Percentiles rank a stretch among this genome's conserved stretches.
Conservation (phyloP, 2,113 vertebrate genomes). For the Glareola pratincola region DNA sequence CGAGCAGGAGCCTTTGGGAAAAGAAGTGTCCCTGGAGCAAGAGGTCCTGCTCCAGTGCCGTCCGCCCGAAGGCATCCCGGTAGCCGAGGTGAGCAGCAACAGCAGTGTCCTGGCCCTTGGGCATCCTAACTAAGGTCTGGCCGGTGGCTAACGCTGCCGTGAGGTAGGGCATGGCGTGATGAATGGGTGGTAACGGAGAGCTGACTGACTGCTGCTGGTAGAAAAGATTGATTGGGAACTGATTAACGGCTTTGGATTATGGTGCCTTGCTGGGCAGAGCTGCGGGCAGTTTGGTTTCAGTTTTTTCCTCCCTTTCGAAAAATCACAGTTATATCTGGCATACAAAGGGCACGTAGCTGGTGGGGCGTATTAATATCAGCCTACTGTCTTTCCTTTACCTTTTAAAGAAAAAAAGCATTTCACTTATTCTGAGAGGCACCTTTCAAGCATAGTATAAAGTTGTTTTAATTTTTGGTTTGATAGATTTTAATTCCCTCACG, state of each 20-base stretch:
- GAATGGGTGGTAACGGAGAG: conserved; percentile 63
- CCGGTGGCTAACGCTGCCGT: conserved; percentile 56
- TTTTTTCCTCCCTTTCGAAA: conserved; percentile 44
- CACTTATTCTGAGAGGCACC: not conserved
- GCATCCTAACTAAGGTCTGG: not conserved
- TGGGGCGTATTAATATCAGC: not conserved
- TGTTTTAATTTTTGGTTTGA: not conserved
- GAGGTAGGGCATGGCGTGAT: conserved; percentile 55
- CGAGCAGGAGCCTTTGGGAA: conserved; percentile 92
- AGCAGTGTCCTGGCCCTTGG: not conserved
- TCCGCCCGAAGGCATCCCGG: conserved; percentile 92
- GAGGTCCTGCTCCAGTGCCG: conserved; percentile 94
- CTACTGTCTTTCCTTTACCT: not conserved
- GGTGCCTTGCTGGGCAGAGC: conserved; percentile 62
- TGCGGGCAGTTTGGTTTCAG: conserved; percentile 16
- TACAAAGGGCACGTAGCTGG: not conserved
- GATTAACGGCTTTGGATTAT: conserved; percentile 70
- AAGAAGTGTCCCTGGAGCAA: conserved; percentile 93
- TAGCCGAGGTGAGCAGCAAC: conserved; percentile 84
- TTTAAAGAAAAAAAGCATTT: not conserved
- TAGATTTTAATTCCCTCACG: not conserved
- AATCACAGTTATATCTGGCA: conserved; percentile 1
- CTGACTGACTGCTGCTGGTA: conserved; percentile 65
- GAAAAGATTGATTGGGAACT: conserved; percentile 67
- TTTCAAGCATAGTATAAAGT: not conserved